These are phyloP conservation scores for Holothuria scabra DNA, from an alignment of 53 echinoderm and acorn worm species.

Conservation along the genomic window DNA sequence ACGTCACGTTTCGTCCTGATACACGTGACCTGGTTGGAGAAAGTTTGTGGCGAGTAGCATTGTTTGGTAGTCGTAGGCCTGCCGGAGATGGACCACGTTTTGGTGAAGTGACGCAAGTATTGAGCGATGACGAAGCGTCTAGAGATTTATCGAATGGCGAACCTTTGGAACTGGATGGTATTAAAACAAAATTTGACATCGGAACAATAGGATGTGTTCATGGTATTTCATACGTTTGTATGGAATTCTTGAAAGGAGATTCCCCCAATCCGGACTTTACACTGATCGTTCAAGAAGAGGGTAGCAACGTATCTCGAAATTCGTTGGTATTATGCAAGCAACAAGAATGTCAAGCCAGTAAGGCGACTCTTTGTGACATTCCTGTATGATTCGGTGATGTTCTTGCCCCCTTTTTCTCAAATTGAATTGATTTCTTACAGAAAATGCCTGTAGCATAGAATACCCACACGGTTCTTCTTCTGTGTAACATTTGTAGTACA, in stretches of 20 bases:
- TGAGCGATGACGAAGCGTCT: conserved; percentile 18
- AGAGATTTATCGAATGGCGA: neutral
- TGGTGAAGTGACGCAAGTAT: conserved; percentile 33
- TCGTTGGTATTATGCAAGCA: conserved; percentile 11
- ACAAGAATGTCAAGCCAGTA: conserved; percentile 48
- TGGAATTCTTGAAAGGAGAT: conserved; percentile 42
- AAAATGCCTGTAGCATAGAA: no score
- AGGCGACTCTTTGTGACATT: neutral
- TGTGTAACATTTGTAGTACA: no score
- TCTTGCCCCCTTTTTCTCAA: no score
- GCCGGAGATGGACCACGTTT: conserved; percentile 23
- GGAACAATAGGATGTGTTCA: conserved; percentile 34
- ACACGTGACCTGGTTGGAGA: conserved; percentile 30
- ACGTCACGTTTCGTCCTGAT: conserved; percentile 35
- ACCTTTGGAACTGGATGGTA: conserved; percentile 15
- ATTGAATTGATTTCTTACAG: no score
- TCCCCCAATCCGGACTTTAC: conserved; percentile 31
- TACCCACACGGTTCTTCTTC: no score
- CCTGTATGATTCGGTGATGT: no score
- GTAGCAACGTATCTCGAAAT: conserved; percentile 19
- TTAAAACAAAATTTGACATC: conserved; percentile 28
- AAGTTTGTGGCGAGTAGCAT: conserved; percentile 11
- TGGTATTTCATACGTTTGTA: conserved; percentile 3
- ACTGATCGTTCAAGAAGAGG: neutral
- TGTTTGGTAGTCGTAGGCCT: conserved; percentile 23